Conservation (phyloP, 2,113 vertebrate genomes). For the Martes martes region DNA sequence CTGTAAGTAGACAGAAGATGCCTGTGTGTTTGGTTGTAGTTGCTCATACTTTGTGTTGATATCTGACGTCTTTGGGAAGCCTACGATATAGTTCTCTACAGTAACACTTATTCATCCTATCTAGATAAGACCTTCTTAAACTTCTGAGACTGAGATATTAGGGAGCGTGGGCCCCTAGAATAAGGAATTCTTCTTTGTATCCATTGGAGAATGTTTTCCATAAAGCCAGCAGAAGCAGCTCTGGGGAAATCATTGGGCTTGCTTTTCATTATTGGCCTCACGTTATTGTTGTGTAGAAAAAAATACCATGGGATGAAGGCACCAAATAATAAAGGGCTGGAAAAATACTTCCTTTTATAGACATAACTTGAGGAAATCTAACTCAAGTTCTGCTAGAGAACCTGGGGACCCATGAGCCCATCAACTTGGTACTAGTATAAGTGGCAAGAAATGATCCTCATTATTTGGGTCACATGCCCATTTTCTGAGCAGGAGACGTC, state of each 20-base stretch:
- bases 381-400: not conserved
- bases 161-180: not conserved
- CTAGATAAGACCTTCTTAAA: not conserved
- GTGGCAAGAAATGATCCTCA: not conserved
- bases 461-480: not conserved
- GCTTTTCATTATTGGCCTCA: not conserved
- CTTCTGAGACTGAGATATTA: not conserved
- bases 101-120: not conserved
- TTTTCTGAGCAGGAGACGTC: not conserved
- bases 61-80: not conserved
- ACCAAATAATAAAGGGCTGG: not conserved
- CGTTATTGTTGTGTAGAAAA: not conserved
- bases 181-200: not conserved
- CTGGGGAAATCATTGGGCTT: not conserved
- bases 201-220: not conserved
- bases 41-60: not conserved
- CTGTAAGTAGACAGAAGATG: not conserved
- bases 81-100: not conserved
- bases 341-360: slow-evolving; percentile 20
- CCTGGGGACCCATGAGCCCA: not conserved
- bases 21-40: not conserved
- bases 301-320: not conserved
- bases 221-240: not conserved
- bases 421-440: not conserved
- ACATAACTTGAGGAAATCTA: not conserved